phyloP scores from a whole-genome alignment of 2,797 vertebrate species.

The Cirrhinus mrigala region DNA sequence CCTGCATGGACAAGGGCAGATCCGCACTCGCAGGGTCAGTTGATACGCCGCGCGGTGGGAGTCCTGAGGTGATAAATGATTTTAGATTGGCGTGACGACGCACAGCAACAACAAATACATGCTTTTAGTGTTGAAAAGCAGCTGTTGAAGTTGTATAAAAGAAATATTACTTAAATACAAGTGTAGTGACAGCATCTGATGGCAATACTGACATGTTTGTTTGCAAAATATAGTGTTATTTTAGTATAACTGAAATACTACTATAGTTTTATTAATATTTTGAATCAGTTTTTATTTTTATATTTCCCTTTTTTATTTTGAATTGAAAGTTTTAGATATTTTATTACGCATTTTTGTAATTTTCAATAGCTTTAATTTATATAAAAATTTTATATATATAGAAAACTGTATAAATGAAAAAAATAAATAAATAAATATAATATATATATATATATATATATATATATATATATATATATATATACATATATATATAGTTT shows the following conservation, averaged over 20 bases:
- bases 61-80: conserved; percentile 10
- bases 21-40: conserved; percentile 1
- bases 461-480: too few relatives aligned
- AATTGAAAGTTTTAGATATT: too few relatives aligned
- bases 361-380: too few relatives aligned
- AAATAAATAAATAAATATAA: too few relatives aligned
- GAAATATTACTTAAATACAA: neutral
- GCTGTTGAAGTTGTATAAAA: neutral
- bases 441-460: too few relatives aligned
- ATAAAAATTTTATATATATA: too few relatives aligned
- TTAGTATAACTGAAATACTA: neutral
- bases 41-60: neutral
- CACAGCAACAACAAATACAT: neutral
- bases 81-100: neutral
- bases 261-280: neutral
- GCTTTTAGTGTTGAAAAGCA: neutral
- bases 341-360: too few relatives aligned
- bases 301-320: neutral
- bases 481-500: too few relatives aligned
- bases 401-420: too few relatives aligned
- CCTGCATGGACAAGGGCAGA: conserved; percentile 11
- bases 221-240: neutral
- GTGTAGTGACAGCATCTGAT: neutral
- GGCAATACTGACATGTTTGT: neutral
- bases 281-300: neutral